These are phyloP conservation scores for Sepiola atlantica DNA, from an alignment of 2,888 invertebrate genomes.

Conservation along the genomic window DNA sequence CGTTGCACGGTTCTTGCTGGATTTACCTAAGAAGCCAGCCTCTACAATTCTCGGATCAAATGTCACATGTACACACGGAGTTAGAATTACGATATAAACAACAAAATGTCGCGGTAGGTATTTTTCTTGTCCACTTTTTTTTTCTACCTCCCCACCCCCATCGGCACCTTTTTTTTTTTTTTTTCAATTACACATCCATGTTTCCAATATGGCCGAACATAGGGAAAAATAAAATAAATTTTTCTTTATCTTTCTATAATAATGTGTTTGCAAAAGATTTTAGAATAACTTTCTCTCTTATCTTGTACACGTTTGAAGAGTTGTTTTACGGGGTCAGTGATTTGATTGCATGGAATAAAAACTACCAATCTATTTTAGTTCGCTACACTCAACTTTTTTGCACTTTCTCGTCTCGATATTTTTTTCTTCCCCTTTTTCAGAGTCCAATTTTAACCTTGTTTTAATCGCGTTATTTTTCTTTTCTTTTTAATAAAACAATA, in stretches of 20 bases:
- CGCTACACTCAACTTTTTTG: neutral
- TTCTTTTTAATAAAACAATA: neutral
- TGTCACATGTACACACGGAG: slow-evolving; percentile 12
- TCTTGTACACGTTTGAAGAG: neutral
- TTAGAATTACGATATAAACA: slow-evolving; percentile 13
- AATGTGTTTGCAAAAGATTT: neutral
- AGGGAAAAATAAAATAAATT: neutral
- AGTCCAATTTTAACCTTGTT: neutral
- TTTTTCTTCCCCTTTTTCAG: neutral
- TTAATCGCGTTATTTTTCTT: slow-evolving; percentile 12
- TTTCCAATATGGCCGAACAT: neutral
- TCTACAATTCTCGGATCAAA: neutral
- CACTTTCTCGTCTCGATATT: neutral
- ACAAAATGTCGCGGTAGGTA: slow-evolving; percentile 1
- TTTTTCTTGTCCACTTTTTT: neutral
- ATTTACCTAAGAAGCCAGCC: slow-evolving; percentile 13
- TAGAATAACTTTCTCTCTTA: neutral
- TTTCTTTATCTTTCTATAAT: neutral
- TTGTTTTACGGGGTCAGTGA: neutral
- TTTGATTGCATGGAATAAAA: neutral
- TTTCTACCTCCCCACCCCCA: neutral
- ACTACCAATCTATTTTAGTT: neutral
- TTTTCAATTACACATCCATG: slow-evolving; percentile 32
- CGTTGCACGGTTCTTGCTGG: neutral
- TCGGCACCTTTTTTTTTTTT: neutral